Conservation (phyloP, 2,888 invertebrate genomes). For the Pterostichus madidus region DNA sequence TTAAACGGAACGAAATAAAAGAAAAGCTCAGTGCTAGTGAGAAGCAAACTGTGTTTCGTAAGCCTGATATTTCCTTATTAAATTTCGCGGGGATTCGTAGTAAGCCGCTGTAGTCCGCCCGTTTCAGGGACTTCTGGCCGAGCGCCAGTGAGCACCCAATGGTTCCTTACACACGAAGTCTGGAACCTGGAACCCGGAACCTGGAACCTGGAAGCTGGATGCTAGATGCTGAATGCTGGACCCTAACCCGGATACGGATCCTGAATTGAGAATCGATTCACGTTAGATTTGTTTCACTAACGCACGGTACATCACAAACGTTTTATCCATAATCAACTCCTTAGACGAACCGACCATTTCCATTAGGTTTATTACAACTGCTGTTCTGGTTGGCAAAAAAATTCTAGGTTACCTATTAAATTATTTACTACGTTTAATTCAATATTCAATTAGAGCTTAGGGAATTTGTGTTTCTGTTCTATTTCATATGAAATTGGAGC, state of each 20-base stretch:
- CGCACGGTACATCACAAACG: conserved; percentile 30
- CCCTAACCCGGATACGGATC: not conserved
- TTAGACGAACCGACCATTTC: conserved; percentile 2
- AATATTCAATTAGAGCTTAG: not conserved
- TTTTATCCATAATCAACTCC: conserved; percentile 10
- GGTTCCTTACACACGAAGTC: not conserved
- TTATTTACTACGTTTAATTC: not conserved
- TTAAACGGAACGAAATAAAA: conserved; percentile 18
- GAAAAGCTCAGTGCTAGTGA: conserved; percentile 28
- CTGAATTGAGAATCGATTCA: conserved; percentile 37
- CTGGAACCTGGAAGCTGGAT: not conserved
- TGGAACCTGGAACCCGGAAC: not conserved
- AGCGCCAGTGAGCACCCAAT: conserved; percentile 10
- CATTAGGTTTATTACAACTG: conserved; percentile 4
- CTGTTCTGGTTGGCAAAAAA: not conserved
- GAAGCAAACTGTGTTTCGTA: conserved; percentile 33
- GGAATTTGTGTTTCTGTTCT: not conserved
- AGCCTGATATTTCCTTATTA: conserved; percentile 63
- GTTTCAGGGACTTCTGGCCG: conserved; percentile 47
- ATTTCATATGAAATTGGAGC: not conserved
- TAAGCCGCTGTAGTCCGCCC: conserved; percentile 47
- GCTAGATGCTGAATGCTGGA: not conserved
- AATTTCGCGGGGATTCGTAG: conserved; percentile 56
- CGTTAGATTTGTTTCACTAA: conserved; percentile 45
- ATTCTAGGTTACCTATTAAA: not conserved